Evolutionary conservation across 2,888 invertebrate species (phyloP).

Genomic region (Volucella zonaria): DNA sequence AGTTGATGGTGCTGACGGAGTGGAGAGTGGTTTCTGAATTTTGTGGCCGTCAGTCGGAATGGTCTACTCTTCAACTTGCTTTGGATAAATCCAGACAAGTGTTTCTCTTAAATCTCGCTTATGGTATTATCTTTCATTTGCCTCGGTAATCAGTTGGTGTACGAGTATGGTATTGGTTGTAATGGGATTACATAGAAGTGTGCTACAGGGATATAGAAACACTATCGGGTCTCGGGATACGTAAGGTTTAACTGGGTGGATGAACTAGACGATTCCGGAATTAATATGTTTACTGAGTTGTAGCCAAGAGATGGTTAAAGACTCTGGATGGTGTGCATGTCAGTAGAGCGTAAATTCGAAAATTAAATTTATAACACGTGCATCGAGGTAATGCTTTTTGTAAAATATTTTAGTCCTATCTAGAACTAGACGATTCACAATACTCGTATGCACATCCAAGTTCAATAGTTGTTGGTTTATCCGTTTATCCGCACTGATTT

Average conservation of each 20-base stretch:
- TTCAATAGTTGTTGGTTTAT: too few relatives aligned
- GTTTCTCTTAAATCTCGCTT: slow-evolving; percentile 59
- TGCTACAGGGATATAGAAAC: slow-evolving; percentile 38
- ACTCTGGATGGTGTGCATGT: too few relatives aligned
- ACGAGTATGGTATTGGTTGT: not conserved
- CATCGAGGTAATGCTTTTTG: too few relatives aligned
- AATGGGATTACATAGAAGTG: not conserved
- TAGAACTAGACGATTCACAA: too few relatives aligned
- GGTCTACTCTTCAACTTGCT: slow-evolving; percentile 38
- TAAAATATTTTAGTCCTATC: too few relatives aligned
- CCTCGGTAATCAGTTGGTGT: not conserved
- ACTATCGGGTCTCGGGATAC: not conserved
- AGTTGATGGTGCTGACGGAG: not conserved
- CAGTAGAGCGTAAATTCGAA: too few relatives aligned
- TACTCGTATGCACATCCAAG: too few relatives aligned
- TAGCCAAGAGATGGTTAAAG: too few relatives aligned
- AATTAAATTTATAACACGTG: too few relatives aligned
- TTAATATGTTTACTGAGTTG: slow-evolving; percentile 17
- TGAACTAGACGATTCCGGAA: slow-evolving; percentile 34
- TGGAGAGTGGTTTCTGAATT: slow-evolving; percentile 1
- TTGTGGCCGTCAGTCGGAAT: slow-evolving; percentile 4
- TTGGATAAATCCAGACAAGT: slow-evolving; percentile 3
- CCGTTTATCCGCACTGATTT: too few relatives aligned
- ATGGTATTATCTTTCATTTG: slow-evolving; percentile 12
- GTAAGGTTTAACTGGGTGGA: slow-evolving; percentile 17